Conservation (phyloP, 2,888 invertebrate genomes). For the Sympetrum striolatum region DNA sequence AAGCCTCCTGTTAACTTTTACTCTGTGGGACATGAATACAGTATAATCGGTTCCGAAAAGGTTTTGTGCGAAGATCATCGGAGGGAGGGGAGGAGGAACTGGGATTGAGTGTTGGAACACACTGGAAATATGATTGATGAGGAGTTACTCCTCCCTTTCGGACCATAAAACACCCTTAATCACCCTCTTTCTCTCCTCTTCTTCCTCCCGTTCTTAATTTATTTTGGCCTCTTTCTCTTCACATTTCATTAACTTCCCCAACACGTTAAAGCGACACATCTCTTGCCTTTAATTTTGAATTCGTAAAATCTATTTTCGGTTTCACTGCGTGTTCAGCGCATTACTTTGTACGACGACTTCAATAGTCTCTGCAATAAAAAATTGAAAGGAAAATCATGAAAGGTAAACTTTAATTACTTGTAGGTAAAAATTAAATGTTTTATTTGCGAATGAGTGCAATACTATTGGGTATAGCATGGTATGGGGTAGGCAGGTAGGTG, state of each 20-base stretch:
- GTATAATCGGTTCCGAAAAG: too few species aligned
- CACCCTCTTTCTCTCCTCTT: background rate
- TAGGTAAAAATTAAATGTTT: too few species aligned
- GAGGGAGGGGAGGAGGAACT: background rate
- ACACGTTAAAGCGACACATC: background rate
- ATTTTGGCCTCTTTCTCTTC: background rate
- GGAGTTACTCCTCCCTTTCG: background rate
- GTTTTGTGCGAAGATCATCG: too few species aligned
- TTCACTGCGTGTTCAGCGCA: background rate
- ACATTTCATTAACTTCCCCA: background rate
- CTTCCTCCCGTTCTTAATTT: background rate
- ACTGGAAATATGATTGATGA: background rate
- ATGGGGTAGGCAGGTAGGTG: too few species aligned
- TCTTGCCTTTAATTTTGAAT: background rate
- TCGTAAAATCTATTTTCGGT: background rate
- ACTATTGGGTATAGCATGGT: too few species aligned
- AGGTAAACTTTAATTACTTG: too few species aligned
- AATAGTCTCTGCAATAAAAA: too few species aligned
- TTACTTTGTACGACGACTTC: background rate
- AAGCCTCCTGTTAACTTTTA: too few species aligned
- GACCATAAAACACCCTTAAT: background rate
- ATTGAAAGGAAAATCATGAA: too few species aligned
- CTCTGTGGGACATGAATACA: too few species aligned
- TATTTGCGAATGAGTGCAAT: too few species aligned
- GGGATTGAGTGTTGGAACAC: background rate